These are phyloP conservation scores for Zapus hudsonius DNA, from an alignment of 2,113 vertebrate species.

Conservation along the genomic window DNA sequence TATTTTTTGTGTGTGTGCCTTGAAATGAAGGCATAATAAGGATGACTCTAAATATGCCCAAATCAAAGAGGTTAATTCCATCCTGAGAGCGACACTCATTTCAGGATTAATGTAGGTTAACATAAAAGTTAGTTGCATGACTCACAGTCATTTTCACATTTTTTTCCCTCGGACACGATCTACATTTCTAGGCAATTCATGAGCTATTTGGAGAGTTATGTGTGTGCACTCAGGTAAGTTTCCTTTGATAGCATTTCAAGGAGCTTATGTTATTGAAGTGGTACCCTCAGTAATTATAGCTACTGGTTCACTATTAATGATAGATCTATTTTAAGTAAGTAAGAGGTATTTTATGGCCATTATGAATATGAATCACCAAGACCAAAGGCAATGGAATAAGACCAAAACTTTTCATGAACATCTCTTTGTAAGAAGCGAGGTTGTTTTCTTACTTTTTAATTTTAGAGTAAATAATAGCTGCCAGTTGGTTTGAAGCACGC, in stretches of 20 bases:
- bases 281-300: conserved; percentile 56
- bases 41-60: conserved; percentile 35
- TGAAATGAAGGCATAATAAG: conserved; percentile 8
- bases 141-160: conserved; percentile 52
- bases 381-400: conserved; percentile 48
- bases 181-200: conserved; percentile 42
- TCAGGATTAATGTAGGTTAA: conserved; percentile 20
- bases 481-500: conserved; percentile 49
- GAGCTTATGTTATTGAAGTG: conserved; percentile 40
- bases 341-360: conserved; percentile 59
- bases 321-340: conserved; percentile 65
- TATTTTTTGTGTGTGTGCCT: conserved; percentile 54
- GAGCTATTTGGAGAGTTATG: conserved; percentile 49
- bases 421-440: conserved; percentile 57
- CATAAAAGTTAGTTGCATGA: conserved; percentile 50
- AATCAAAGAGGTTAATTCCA: conserved; percentile 47
- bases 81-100: conserved; percentile 43
- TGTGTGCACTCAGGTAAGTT: conserved; percentile 48
- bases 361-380: conserved; percentile 64
- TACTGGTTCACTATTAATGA: conserved; percentile 50
- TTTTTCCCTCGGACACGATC: not conserved
- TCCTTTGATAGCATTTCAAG: conserved; percentile 58
- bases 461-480: conserved; percentile 66
- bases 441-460: conserved; percentile 70
- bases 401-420: conserved; percentile 55